A percentile compares a stretch with the other conserved stretches of the same genome.
These are phyloP conservation scores for Stichodactyla helianthus DNA, from an alignment of 64 coral and sea anemone genomes.

Conservation along the genomic window DNA sequence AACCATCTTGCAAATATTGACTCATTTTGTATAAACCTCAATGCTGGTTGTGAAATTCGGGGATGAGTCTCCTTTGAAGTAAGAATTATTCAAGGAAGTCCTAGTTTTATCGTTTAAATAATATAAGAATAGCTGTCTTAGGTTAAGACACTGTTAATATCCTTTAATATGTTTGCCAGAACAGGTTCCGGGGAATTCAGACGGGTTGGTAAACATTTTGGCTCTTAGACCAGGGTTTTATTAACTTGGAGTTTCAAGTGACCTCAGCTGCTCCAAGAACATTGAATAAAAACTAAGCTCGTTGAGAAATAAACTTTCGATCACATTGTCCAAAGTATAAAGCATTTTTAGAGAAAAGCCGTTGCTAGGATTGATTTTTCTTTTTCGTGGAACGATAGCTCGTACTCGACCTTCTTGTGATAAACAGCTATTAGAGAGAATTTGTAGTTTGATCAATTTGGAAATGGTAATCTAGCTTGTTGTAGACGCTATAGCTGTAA, in stretches of 20 bases:
- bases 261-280: not conserved
- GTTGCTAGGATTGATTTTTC: not conserved
- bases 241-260: not conserved
- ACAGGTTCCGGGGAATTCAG: not conserved
- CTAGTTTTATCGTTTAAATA: not conserved
- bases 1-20: slow-evolving; percentile 8
- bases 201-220: not conserved
- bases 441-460: too few species aligned
- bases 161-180: not conserved
- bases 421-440: too few species aligned
- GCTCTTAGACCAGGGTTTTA: not conserved
- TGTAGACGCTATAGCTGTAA: too few species aligned
- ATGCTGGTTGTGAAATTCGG: not conserved
- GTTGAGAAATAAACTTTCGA: not conserved
- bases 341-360: not conserved
- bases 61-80: not conserved
- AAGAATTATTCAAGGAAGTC: not conserved
- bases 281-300: not conserved
- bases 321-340: not conserved
- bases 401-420: too few species aligned
- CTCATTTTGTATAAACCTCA: not conserved
- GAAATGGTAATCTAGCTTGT: too few species aligned
- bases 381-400: not conserved
- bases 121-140: not conserved
- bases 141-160: not conserved